Base-by-base conservation (phyloP, 2,888 invertebrate species). In the Bhutanitis thaidina region DNA sequence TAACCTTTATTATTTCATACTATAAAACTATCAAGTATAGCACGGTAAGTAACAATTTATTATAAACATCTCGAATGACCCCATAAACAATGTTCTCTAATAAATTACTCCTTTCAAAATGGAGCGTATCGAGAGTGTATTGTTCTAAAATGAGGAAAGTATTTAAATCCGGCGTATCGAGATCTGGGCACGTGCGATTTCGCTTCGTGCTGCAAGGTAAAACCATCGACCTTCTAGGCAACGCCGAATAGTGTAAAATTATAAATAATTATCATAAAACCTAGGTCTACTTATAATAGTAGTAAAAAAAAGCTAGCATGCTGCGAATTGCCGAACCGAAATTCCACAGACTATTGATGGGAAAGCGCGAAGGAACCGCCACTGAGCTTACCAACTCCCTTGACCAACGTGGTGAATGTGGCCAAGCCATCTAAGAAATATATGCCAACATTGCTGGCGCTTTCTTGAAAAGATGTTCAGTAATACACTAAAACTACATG, bases 141-240 rank as follows among this genome's bases (percentile, higher is more conserved):
- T 52, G 49, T 49, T 36, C 36, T 48, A 49, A 49, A 48, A 36
- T 49, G 49, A 56, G 47, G 51, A 61, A 65, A 67, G 60, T 65
- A 66, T 69, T 68, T 69, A 65, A 80, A 80, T 72, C 61, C 60
- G 58, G 64, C 75, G 59, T 74, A 67, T 68, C 71, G 65, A 51
- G 60, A 53, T 55, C 46, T 46, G 53, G 52, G 65, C 80, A 80
- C 80, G 79, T 64, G 71, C 65, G 58, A 57, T 56, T 59, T 63
- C 55, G 56, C 65, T 34, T 34, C 62, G 54, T 48, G 59, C 58
- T 52, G 63, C 55, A 63, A 70, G 64, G 60, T 61, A 64, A 66
- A 55, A 65, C 69, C 64, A 67, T 57, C 61, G 64, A 62, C 67
- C 67, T 32, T 16, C 34, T 16, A n/a, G 16, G 29, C 37, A 14